These are phyloP conservation scores for Meteorus colon DNA, from an alignment of 2,888 invertebrate species.

Conservation along the genomic window DNA sequence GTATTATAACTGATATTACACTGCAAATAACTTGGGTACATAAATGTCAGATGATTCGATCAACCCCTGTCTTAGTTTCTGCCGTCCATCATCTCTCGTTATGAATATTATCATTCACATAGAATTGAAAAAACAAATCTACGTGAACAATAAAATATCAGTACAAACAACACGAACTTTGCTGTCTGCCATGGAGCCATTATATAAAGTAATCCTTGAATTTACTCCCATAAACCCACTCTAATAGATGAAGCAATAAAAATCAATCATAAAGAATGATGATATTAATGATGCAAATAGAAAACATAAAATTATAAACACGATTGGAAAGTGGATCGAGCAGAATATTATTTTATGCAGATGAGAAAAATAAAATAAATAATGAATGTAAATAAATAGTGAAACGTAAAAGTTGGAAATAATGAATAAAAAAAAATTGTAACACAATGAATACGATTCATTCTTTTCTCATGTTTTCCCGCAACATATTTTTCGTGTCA, in stretches of 20 bases:
- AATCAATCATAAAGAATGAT: neutral
- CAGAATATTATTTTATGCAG: neutral
- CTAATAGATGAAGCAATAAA: neutral
- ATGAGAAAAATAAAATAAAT: neutral
- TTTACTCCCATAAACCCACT: neutral
- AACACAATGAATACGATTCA: conserved; percentile 4
- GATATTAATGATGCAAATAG: neutral
- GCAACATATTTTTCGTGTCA: neutral
- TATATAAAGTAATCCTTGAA: neutral
- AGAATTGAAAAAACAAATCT: neutral
- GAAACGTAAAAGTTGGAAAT: neutral
- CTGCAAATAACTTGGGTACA: neutral
- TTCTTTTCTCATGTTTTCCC: neutral
- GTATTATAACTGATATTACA: neutral
- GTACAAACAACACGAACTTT: neutral
- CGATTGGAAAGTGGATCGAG: neutral
- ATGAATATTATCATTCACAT: no score
- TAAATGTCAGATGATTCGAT: no score
- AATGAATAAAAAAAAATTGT: conserved; percentile 16
- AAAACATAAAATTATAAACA: neutral
- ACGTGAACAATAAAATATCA: neutral
- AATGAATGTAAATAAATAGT: neutral
- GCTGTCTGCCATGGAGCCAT: neutral
- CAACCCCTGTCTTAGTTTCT: no score
- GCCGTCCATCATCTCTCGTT: no score